A percentile compares a stretch with the other conserved stretches of the same genome.
Evolutionary conservation across 2,797 vertebrate genomes (phyloP).

Genomic region (Lepus oiostolus): DNA sequence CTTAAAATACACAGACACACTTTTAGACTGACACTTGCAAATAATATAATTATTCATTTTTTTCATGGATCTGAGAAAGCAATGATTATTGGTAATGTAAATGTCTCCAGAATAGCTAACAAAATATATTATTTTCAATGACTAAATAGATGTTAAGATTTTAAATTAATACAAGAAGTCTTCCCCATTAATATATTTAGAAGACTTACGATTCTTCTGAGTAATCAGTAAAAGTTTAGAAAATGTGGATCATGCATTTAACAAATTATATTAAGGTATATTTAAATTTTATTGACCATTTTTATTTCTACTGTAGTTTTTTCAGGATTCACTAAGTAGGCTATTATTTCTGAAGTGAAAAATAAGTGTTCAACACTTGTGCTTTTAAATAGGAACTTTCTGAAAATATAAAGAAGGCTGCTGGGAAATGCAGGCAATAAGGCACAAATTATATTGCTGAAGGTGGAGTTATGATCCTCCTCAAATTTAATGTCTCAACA

Average conservation of each 20-base stretch:
- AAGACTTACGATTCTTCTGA: not conserved
- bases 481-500: too few relatives aligned
- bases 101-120: not conserved
- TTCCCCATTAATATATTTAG: conserved; percentile 5
- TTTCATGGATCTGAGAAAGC: not conserved
- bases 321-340: too few relatives aligned
- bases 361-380: too few relatives aligned
- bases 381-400: too few relatives aligned
- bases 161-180: not conserved
- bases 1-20: too few relatives aligned
- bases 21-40: not conserved
- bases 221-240: not conserved
- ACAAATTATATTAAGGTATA: not conserved
- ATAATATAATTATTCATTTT: not conserved
- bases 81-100: not conserved
- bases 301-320: too few relatives aligned
- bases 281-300: too few relatives aligned
- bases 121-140: not conserved
- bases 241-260: not conserved
- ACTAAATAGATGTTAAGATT: not conserved
- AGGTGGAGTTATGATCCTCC: too few relatives aligned
- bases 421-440: too few relatives aligned
- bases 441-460: too few relatives aligned
- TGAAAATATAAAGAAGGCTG: too few relatives aligned
- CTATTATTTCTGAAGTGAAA: too few relatives aligned